phyloP scores from a whole-genome alignment of 2,797 vertebrate genomes.

The Gobio occitaniae region DNA sequence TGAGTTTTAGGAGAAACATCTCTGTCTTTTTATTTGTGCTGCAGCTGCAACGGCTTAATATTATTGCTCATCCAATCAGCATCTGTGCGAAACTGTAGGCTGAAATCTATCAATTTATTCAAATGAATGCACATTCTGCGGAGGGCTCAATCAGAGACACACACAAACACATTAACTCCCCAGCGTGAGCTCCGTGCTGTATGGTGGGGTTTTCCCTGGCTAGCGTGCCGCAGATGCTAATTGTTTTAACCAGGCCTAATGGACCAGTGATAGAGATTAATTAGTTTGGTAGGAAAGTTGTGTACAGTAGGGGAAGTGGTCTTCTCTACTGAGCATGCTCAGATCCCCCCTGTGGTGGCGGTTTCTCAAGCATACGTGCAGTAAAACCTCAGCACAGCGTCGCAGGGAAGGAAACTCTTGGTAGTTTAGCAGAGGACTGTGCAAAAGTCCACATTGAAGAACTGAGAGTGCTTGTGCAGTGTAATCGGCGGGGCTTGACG shows the following conservation, averaged over 20 bases:
- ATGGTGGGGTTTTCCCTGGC: constrained; percentile 64
- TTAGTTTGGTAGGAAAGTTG: constrained; percentile 76
- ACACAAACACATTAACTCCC: constrained; percentile 70
- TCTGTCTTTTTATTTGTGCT: neutral
- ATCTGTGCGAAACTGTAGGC: constrained; percentile 39
- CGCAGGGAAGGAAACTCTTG: neutral
- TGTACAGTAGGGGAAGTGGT: constrained; percentile 71
- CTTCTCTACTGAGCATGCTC: constrained; percentile 71
- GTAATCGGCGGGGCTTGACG: too few relatives aligned
- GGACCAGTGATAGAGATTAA: constrained; percentile 78
- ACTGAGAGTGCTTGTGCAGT: too few relatives aligned
- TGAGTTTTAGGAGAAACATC: neutral
- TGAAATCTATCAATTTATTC: constrained; percentile 44
- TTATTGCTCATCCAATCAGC: constrained; percentile 39
- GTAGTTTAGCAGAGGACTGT: neutral
- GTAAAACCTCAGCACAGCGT: neutral
- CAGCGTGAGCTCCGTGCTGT: constrained; percentile 69
- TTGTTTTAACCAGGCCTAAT: constrained; percentile 80
- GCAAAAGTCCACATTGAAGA: neutral
- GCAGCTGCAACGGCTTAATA: neutral
- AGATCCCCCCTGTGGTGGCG: constrained; percentile 47
- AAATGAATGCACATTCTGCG: constrained; percentile 38
- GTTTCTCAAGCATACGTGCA: constrained; percentile 7
- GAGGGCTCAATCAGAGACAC: constrained; percentile 33
- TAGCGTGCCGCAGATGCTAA: constrained; percentile 72